Conservation (phyloP, 2,113 vertebrate species). For the Misgurnus anguillicaudatus region DNA sequence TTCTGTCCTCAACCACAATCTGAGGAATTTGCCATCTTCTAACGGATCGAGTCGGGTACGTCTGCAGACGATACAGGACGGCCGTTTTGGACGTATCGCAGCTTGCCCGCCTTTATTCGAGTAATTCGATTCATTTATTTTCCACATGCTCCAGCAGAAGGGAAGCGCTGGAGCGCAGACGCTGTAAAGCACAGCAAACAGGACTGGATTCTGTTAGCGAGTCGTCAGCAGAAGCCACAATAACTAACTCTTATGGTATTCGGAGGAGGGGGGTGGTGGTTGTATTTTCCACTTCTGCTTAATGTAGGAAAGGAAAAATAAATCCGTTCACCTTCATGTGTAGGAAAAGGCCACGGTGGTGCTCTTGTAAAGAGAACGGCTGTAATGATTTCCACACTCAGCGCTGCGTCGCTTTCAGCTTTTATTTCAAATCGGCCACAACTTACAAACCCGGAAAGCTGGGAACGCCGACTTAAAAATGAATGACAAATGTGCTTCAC, state of each 20-base stretch:
- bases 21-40: slow-evolving; percentile 21
- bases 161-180: slow-evolving; percentile 8
- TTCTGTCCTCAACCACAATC: not conserved
- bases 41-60: not conserved
- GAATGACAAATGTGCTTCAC: not conserved
- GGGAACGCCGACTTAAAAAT: slow-evolving; percentile 55
- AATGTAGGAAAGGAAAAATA: slow-evolving; percentile 27
- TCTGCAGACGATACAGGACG: not conserved
- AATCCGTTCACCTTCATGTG: slow-evolving; percentile 38
- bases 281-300: slow-evolving; percentile 35
- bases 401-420: slow-evolving; percentile 46
- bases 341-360: slow-evolving; percentile 50
- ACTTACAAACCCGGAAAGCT: slow-evolving; percentile 37
- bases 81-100: not conserved
- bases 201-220: not conserved
- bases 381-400: slow-evolving; percentile 72
- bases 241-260: slow-evolving; percentile 20
- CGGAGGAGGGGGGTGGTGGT: not conserved
- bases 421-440: slow-evolving; percentile 44
- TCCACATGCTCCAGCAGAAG: slow-evolving; percentile 17
- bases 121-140: slow-evolving; percentile 40
- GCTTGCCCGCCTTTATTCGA: slow-evolving; percentile 5
- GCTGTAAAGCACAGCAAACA: not conserved
- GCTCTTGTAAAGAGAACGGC: slow-evolving; percentile 66
- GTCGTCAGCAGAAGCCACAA: slow-evolving; percentile 1